phyloP scores from a whole-genome alignment of 2,113 vertebrate species.

The Vidua macroura region DNA sequence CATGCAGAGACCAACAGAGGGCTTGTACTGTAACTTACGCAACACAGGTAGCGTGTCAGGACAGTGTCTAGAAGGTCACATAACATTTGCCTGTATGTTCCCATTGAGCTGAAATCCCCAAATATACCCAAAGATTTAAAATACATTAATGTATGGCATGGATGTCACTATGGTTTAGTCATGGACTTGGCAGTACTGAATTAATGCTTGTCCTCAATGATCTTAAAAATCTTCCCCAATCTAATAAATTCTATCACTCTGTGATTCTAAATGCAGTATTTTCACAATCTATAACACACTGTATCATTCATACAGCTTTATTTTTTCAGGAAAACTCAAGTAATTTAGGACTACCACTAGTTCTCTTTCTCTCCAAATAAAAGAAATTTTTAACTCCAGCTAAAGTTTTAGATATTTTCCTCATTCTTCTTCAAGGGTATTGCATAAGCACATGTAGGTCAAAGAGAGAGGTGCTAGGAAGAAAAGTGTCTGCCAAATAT shows the following conservation, averaged over 20 bases:
- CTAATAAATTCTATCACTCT: background rate
- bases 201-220: background rate
- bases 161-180: background rate
- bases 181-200: background rate
- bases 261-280: background rate
- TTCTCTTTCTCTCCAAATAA: background rate
- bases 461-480: background rate
- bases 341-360: background rate
- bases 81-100: background rate
- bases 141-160: background rate
- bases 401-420: background rate
- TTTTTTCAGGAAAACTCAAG: background rate
- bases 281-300: background rate
- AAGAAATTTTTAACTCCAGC: background rate
- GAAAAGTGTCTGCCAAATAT: conserved; percentile 39
- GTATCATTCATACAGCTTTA: background rate
- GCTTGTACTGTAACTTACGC: background rate
- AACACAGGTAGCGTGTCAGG: background rate
- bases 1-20: background rate
- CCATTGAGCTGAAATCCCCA: background rate
- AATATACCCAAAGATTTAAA: background rate
- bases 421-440: background rate
- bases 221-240: background rate
- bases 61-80: background rate
- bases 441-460: conserved; percentile 3